Percentiles rank a stretch among this genome's conserved stretches.
Evolutionary conservation across 2,888 invertebrate genomes (phyloP).

Genomic region (Syrista parreyssii): DNA sequence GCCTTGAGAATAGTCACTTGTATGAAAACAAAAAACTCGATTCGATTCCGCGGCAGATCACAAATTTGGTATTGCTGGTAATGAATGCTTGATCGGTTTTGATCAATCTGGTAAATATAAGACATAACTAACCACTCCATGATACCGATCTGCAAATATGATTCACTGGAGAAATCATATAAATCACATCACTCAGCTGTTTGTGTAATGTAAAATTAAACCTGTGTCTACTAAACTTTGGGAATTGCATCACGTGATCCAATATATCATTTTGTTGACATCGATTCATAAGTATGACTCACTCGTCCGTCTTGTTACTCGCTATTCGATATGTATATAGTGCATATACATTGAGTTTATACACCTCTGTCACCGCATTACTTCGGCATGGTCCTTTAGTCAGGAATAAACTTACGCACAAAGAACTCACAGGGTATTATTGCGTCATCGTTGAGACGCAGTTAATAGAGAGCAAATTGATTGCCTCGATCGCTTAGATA

Average conservation of each 20-base stretch:
- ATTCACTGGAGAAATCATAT: background rate
- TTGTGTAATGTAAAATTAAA: background rate
- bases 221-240: background rate
- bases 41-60: background rate
- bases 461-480: background rate
- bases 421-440: background rate
- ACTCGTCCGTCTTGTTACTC: background rate
- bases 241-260: background rate
- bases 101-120: background rate
- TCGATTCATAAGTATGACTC: background rate
- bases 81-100: background rate
- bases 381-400: background rate
- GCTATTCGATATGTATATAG: background rate
- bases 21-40: background rate
- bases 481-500: background rate
- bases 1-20: background rate
- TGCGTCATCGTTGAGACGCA: background rate
- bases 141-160: background rate
- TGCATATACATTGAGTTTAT: background rate
- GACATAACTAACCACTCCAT: background rate
- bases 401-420: background rate
- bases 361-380: background rate
- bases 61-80: background rate
- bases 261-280: background rate
- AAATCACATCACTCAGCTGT: background rate